Evolutionary conservation across 2,797 vertebrate genomes (phyloP).

Genomic region (Geotrypetes seraphini): DNA sequence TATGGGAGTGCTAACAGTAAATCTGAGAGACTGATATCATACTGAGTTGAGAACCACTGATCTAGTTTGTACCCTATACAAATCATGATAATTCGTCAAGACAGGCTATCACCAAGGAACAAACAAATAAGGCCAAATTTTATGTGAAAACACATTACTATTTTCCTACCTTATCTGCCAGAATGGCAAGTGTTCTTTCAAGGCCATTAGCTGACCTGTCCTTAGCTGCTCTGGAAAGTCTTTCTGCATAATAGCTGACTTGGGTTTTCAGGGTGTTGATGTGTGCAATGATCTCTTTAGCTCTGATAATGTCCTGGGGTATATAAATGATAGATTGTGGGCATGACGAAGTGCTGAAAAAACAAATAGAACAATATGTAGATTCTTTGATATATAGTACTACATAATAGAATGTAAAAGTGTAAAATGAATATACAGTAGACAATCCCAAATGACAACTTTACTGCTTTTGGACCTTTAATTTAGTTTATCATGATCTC

Average conservation of each 20-base stretch:
- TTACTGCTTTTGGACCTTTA: too few species aligned
- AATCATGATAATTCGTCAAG: too few species aligned
- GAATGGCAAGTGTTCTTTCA: slow-evolving; percentile 84
- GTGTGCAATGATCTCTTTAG: slow-evolving; percentile 94
- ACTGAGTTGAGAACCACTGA: too few species aligned
- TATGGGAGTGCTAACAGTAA: too few species aligned
- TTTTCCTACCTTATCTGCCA: slow-evolving; percentile 82
- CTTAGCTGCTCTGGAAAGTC: slow-evolving; percentile 87
- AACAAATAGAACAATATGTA: slow-evolving; percentile 12
- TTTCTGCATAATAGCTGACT: slow-evolving; percentile 94
- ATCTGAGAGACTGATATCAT: too few species aligned
- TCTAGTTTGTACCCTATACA: too few species aligned
- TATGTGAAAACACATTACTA: too few species aligned
- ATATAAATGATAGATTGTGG: slow-evolving; percentile 90
- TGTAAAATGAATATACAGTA: too few species aligned
- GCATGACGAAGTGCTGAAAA: slow-evolving; percentile 66
- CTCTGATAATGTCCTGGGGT: slow-evolving; percentile 82
- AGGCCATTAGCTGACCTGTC: slow-evolving; percentile 86
- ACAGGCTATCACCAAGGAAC: too few species aligned
- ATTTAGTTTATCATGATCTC: too few species aligned
- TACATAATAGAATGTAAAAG: not conserved
- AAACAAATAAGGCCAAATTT: too few species aligned
- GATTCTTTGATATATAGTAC: not conserved
- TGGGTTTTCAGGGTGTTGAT: slow-evolving; percentile 96
- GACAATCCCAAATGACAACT: too few species aligned